Evolutionary conservation across 2,888 invertebrate species (phyloP), one percentile per base, ranked within the genome.

Genomic region (Micoletzkya japonica): DNA sequence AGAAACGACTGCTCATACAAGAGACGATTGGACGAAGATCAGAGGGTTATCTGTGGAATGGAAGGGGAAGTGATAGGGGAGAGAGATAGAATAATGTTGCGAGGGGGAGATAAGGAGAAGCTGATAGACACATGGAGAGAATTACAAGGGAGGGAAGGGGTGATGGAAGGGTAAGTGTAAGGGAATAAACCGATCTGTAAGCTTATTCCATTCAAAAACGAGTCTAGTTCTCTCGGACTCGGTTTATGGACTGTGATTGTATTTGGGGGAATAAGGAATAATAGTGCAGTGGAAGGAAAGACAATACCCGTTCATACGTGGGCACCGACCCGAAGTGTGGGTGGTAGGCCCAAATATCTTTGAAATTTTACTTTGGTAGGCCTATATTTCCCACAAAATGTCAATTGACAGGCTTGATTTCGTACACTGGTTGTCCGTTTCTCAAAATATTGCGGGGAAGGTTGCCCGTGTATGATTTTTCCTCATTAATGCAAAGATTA

Each of bases 141-240:
- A 56, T 32, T 30, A 32, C 32, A 30, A 30, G 17, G 56, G 32
- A 56, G n/a, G n/a, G 50, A 24, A 4, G 17, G 50, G n/a, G n/a
- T 20, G 54, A 17, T 32, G 30, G 32, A 32, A 14, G 17, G 32
- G 28, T 32, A 32, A 32, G 39, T 10, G 56, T 32, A 30, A 32
- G 56, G 56, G 32, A 32, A 56, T 32, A 20, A 32, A n/a, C 39
- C 56, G 56, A 56, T 56, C n/a, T n/a, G n/a, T n/a, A n/a, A n/a
- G n/a, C n/a, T n/a, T 56, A 30, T 32, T 2, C 56, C 30, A 56
- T 56, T 56, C 56, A 56, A 30, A 32, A 28, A 10, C 56, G 14
- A 26, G 14, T 56, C 56, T 56, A 32, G 14, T 14, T 2, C 52
- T 56, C 32, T 56, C 56, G 28, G n/a, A n/a, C n/a, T n/a, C n/a